Evolutionary conservation across 2,113 vertebrate species (phyloP).

Genomic region (Chroicocephalus ridibundus): DNA sequence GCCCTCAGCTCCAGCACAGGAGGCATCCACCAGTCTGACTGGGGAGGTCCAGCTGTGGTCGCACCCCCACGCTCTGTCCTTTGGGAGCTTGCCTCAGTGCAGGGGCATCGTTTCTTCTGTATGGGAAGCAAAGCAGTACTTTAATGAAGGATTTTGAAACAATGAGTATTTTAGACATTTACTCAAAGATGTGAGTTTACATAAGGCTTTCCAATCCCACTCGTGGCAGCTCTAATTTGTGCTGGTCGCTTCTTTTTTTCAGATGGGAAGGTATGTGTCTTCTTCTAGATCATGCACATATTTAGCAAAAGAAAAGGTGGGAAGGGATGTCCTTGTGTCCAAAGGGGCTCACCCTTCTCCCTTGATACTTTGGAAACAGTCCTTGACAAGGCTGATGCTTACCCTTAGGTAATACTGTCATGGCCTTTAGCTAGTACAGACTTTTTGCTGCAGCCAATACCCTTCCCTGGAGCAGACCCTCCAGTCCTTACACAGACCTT

Average conservation of each 20-base stretch:
- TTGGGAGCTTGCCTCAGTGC: not conserved
- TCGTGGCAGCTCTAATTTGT: not conserved
- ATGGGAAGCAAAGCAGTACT: not conserved
- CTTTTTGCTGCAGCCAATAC: not conserved
- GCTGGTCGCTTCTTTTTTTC: not conserved
- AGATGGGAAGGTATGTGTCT: not conserved
- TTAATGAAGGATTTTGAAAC: not conserved
- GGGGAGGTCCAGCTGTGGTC: not conserved
- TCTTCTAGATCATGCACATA: not conserved
- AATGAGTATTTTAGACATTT: not conserved
- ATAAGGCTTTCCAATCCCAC: rapidly evolving
- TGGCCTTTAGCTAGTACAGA: not conserved
- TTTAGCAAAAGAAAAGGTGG: not conserved
- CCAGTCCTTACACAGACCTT: not conserved
- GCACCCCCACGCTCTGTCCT: not conserved
- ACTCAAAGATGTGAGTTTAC: not conserved
- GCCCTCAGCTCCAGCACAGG: not conserved
- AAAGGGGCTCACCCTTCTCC: not conserved
- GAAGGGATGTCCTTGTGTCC: not conserved
- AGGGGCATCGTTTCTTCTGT: not conserved
- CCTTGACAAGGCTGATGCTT: not conserved
- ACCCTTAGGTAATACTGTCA: not conserved
- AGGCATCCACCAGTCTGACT: not conserved
- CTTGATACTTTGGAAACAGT: not conserved
- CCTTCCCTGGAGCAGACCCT: not conserved